Evolutionary conservation across 2,113 vertebrate genomes (phyloP).

Genomic region (Corythornis madagascariensis): DNA sequence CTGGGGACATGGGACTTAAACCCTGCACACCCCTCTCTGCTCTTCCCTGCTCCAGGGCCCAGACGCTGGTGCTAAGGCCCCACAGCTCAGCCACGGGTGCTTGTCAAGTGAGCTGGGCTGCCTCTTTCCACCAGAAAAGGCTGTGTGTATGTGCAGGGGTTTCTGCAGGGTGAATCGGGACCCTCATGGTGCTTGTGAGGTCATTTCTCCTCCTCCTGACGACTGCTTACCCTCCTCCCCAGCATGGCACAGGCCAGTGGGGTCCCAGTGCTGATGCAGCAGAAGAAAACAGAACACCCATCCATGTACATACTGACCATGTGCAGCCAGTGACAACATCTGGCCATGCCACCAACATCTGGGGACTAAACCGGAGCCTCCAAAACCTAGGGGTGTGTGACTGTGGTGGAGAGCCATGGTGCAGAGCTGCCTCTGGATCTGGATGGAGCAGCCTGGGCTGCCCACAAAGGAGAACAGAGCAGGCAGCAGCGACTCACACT

Average conservation of each 20-base stretch:
- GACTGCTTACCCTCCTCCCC: background rate
- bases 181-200: background rate
- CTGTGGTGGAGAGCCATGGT: background rate
- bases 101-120: background rate
- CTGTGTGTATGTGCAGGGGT: background rate
- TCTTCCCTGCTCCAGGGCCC: background rate
- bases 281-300: background rate
- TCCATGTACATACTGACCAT: accelerated
- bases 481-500: background rate
- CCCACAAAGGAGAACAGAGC: background rate
- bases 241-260: background rate
- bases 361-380: background rate
- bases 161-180: background rate
- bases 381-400: accelerated
- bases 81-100: accelerated
- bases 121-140: background rate
- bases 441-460: background rate
- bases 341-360: background rate
- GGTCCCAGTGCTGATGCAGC: background rate
- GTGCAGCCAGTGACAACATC: background rate
- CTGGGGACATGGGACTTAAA: accelerated
- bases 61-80: background rate
- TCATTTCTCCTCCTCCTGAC: background rate
- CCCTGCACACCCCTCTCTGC: background rate
- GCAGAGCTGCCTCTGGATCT: background rate